Percentiles rank a stretch among this genome's conserved stretches.
phyloP scores from a whole-genome alignment of 2,888 invertebrate species.

The Arge pagana region DNA sequence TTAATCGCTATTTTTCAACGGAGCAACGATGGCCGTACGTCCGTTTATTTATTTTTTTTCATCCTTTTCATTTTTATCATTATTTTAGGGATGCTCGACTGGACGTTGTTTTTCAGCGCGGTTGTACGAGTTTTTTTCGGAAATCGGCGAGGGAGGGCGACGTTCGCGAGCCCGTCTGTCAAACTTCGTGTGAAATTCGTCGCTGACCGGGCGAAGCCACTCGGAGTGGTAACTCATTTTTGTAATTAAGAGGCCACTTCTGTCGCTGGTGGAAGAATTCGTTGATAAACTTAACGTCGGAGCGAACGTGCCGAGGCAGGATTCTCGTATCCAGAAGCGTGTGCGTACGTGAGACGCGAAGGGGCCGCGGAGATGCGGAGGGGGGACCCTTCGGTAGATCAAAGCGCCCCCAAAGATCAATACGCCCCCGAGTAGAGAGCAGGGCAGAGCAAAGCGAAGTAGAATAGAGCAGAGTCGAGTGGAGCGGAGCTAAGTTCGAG shows the following conservation, averaged over 20 bases:
- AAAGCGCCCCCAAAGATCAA: slow-evolving; percentile 56
- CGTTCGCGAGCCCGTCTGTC: no score
- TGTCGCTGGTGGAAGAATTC: slow-evolving; percentile 37
- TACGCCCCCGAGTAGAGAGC: slow-evolving; percentile 44
- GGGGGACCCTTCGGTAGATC: slow-evolving; percentile 52
- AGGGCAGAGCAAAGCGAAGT: slow-evolving; percentile 23
- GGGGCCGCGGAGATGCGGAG: slow-evolving; percentile 29
- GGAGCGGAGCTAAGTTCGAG: slow-evolving; percentile 8
- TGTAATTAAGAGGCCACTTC: slow-evolving; percentile 51
- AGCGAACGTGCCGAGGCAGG: slow-evolving; percentile 40
- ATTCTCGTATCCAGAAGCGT: slow-evolving; percentile 26
- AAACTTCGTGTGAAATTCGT: no score
- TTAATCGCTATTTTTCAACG: slow-evolving; percentile 53
- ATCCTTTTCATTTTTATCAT: slow-evolving; percentile 18
- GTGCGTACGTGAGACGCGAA: slow-evolving; percentile 25
- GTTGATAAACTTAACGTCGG: slow-evolving; percentile 46
- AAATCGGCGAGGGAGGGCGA: no score
- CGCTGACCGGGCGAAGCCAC: slow-evolving; percentile 44
- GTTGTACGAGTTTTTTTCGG: background rate
- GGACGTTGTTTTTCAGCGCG: background rate
- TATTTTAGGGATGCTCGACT: background rate
- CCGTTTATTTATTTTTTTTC: no score
- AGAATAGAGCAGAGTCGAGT: slow-evolving; percentile 6
- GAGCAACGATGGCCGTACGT: slow-evolving; percentile 34
- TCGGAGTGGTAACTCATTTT: slow-evolving; percentile 53